Evolutionary conservation across 2,888 invertebrate species (phyloP), one percentile per base, ranked within the genome.

Genomic region (Catocala sponsa): DNA sequence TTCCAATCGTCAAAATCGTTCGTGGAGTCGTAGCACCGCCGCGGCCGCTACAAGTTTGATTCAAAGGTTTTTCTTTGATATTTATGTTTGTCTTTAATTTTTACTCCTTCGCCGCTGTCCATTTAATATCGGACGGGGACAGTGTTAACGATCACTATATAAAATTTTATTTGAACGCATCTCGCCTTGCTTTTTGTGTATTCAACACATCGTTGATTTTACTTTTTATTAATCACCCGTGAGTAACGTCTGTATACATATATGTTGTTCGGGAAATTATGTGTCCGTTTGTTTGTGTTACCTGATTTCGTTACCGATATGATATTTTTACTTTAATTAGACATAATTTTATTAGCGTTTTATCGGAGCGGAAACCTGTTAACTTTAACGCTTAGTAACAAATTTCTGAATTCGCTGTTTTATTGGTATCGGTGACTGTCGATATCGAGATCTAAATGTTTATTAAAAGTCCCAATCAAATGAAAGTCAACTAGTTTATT

Each of bases 51-150:
- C 81, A 81, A 82, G 83, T 84, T 83, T 88, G 90, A 88, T 87
- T 91, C 88, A 89, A 91, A 89, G 83, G 87, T 88, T 88, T 90
- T 86, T 81, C 83, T 81, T 78, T 78, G 82, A 91, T 91, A 91
- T 94, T 93, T 93, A 92, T 93, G 90, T 90, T 86, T 88, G 89
- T 91, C 92, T 93, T 93, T 93, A 92, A 93, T 92, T 93, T 94
- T 93, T 91, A 91, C 92, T 91, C 84, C 87, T 85, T 85, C 85
- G 82, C 85, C 88, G 89, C 83, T 87, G 89, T 88, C 91, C 92
- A 90, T 94, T 93, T 93, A 91, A 93, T 92, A 92, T 92, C 84
- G 89, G 85, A 87, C 86, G 84, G 82, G 83, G 89, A 83, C 87
- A 85, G 86, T 86, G 91, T 94, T 94, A 94, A 94, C 92, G 94